Conservation (phyloP, 1,140 invertebrate genomes). For the Vanessa tameamea region DNA sequence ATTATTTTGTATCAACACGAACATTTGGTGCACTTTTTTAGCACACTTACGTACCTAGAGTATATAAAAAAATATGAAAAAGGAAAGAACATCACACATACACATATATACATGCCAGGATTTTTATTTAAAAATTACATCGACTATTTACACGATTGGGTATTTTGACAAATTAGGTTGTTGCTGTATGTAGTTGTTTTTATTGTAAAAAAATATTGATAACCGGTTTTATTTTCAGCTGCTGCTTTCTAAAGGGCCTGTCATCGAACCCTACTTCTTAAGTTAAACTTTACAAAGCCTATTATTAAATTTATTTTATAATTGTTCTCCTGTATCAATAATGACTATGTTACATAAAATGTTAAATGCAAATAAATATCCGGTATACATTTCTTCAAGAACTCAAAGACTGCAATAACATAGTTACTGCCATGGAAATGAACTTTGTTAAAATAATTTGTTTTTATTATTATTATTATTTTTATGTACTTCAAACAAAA, state of each 20-base stretch:
- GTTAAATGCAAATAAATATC: slow-evolving; percentile 34
- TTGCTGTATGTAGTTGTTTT: no score
- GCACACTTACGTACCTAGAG: no score
- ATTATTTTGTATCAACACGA: no score
- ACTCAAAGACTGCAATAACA: slow-evolving; percentile 78
- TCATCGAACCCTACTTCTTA: slow-evolving; percentile 57
- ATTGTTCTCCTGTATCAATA: slow-evolving; percentile 50
- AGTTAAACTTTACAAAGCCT: slow-evolving; percentile 49
- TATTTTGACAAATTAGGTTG: no score
- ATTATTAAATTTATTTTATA: slow-evolving; percentile 60
- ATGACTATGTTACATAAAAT: slow-evolving; percentile 70
- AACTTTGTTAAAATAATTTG: slow-evolving; percentile 69
- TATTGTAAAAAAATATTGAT: neutral
- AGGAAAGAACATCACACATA: no score
- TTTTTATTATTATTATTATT: slow-evolving; percentile 72
- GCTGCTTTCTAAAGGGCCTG: slow-evolving; percentile 70
- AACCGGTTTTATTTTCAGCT: slow-evolving; percentile 68
- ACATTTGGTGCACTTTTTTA: no score
- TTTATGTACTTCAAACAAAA: slow-evolving; percentile 70
- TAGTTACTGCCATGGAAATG: slow-evolving; percentile 73
- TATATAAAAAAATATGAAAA: no score
- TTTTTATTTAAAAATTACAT: no score
- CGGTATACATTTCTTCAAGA: slow-evolving; percentile 53
- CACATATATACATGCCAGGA: no score
- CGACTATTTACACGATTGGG: no score